A percentile compares a stretch with the other conserved stretches of the same genome.
Conservation (phyloP, 2,113 vertebrate species). For the Chauna torquata region DNA sequence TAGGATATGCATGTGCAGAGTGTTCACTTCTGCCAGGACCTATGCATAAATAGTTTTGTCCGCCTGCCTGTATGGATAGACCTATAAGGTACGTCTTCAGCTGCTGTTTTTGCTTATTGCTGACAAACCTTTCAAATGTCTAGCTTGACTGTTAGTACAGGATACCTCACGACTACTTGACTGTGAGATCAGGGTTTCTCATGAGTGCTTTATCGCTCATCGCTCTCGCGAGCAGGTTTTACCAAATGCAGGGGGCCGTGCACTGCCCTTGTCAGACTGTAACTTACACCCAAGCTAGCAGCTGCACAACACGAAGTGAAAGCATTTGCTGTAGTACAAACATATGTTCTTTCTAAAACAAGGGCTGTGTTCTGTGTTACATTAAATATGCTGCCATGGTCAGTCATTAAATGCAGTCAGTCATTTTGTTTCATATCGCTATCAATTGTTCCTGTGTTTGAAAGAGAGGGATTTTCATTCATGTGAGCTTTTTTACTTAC, state of each 20-base stretch:
- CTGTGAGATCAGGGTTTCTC: not conserved
- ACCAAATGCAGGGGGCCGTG: not conserved
- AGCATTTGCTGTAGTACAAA: not conserved
- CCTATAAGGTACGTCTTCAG: not conserved
- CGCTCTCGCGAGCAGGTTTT: not conserved
- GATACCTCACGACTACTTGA: not conserved
- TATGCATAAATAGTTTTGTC: no score
- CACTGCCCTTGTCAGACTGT: not conserved
- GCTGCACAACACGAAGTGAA: not conserved
- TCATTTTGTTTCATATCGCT: not conserved
- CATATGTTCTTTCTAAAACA: fast-evolving
- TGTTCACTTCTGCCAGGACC: not conserved
- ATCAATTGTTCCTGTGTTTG: no score
- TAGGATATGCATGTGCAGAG: not conserved
- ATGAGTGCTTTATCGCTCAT: no score
- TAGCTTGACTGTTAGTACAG: not conserved
- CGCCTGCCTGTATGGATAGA: not conserved
- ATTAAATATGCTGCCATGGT: not conserved
- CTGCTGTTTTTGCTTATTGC: not conserved
- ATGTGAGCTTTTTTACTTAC: not conserved
- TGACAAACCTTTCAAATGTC: not conserved
- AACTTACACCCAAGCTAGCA: no score
- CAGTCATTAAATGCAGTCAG: no score
- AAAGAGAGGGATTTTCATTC: not conserved
- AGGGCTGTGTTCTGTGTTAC: not conserved